These are phyloP conservation scores for Amphipyra berbera DNA, from an alignment of 2,888 invertebrate genomes.

Conservation along the genomic window DNA sequence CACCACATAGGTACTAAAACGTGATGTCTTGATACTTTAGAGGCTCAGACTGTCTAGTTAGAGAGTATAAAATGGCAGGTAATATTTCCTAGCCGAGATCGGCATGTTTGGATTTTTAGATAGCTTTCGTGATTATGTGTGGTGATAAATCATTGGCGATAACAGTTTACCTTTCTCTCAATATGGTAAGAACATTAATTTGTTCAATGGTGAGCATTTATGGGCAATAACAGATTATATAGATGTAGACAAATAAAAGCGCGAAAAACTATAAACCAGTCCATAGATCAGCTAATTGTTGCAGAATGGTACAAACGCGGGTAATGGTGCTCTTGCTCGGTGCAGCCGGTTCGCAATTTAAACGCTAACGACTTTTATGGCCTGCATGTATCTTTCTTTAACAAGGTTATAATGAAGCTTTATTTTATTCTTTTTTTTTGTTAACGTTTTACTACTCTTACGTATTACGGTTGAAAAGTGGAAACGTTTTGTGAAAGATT, in stretches of 20 bases:
- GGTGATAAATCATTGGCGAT: constrained; percentile 48
- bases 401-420: constrained; percentile 64
- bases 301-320: constrained; percentile 66
- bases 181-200: constrained; percentile 44
- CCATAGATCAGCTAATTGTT: constrained; percentile 67
- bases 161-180: constrained; percentile 45
- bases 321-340: constrained; percentile 67
- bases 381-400: constrained; percentile 63
- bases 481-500: constrained; percentile 17
- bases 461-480: constrained; percentile 22
- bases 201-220: constrained; percentile 48
- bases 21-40: constrained; percentile 46
- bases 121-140: constrained; percentile 48
- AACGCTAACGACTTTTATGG: constrained; percentile 74
- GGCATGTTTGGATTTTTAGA: constrained; percentile 38
- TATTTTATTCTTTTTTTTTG: constrained; percentile 49
- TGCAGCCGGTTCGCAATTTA: constrained; percentile 68
- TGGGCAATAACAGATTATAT: constrained; percentile 36
- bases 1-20: constrained; percentile 44
- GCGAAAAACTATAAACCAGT: constrained; percentile 53
- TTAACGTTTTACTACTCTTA: constrained; percentile 21
- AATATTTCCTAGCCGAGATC: constrained; percentile 34
- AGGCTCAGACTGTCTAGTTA: constrained; percentile 45
- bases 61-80: constrained; percentile 42
- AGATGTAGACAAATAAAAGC: constrained; percentile 44